Evolutionary conservation across 2,888 invertebrate species (phyloP).

Genomic region (Lordiphosa fenestrarum): DNA sequence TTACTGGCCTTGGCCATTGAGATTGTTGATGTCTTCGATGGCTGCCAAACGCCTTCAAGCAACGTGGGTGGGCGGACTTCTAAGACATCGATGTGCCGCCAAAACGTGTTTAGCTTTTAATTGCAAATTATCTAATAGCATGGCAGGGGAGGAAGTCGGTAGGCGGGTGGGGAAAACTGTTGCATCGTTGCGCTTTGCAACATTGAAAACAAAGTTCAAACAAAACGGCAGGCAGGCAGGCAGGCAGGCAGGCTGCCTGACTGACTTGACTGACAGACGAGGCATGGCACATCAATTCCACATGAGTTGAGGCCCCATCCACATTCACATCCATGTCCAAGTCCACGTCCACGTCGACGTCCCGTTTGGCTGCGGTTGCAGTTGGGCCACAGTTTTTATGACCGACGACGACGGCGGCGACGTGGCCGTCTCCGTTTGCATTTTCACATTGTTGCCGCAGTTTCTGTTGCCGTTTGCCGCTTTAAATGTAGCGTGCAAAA

Average conservation of each 20-base stretch:
- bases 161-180: constrained; percentile 25
- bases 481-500: constrained; percentile 71
- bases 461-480: constrained; percentile 47
- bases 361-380: constrained; percentile 45
- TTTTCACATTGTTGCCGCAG: constrained; percentile 61
- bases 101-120: constrained; percentile 72
- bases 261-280: constrained; percentile 46
- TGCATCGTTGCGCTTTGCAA: constrained; percentile 49
- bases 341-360: constrained; percentile 53
- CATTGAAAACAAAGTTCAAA: constrained; percentile 72
- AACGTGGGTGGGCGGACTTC: constrained; percentile 56
- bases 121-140: constrained; percentile 62
- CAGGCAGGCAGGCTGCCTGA: constrained; percentile 14
- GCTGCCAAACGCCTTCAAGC: constrained; percentile 48
- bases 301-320: constrained; percentile 59
- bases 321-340: constrained; percentile 30
- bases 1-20: constrained; percentile 62
- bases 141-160: not conserved
- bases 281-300: constrained; percentile 72
- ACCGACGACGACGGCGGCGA: constrained; percentile 21
- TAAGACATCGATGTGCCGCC: constrained; percentile 33
- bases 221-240: constrained; percentile 41
- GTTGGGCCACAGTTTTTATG: constrained; percentile 60
- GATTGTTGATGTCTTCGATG: constrained; percentile 26
- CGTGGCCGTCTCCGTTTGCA: constrained; percentile 43